phyloP scores from a whole-genome alignment of 2,113 vertebrate species.

The Vimba vimba region DNA sequence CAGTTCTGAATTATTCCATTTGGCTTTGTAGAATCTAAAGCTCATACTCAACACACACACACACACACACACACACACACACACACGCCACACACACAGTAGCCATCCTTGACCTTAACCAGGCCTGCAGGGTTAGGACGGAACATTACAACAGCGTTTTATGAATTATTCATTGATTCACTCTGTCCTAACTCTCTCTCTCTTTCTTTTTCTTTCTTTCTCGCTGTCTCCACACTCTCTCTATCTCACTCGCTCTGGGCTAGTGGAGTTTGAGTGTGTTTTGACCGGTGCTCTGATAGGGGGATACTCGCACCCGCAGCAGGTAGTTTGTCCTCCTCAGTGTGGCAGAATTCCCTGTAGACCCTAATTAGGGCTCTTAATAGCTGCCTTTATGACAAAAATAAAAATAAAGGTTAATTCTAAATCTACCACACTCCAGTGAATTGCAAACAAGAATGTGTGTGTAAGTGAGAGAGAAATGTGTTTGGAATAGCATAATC shows the following conservation, averaged over 20 bases:
- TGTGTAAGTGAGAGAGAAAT: background rate
- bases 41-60: conserved; percentile 15
- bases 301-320: conserved; percentile 31
- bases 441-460: background rate
- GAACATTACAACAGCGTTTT: conserved; percentile 56
- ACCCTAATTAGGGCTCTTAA: conserved; percentile 35
- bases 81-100: conserved; percentile 39
- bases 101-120: conserved; percentile 59
- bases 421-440: background rate
- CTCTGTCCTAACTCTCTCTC: conserved; percentile 37
- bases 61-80: conserved; percentile 27
- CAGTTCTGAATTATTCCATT: conserved; percentile 39
- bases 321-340: conserved; percentile 40
- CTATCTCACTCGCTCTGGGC: conserved; percentile 34
- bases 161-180: conserved; percentile 62
- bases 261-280: conserved; percentile 37
- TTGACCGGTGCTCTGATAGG: conserved; percentile 33
- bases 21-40: conserved; percentile 33
- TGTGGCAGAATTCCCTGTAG: background rate
- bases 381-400: conserved; percentile 10
- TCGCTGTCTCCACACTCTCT: conserved; percentile 13
- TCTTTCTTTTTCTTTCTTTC: conserved; percentile 21
- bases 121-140: conserved; percentile 56
- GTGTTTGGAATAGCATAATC: background rate
- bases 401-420: conserved; percentile 27